Evolutionary conservation across 2,888 invertebrate species (phyloP).

Genomic region (Dolichopus griseipennis): DNA sequence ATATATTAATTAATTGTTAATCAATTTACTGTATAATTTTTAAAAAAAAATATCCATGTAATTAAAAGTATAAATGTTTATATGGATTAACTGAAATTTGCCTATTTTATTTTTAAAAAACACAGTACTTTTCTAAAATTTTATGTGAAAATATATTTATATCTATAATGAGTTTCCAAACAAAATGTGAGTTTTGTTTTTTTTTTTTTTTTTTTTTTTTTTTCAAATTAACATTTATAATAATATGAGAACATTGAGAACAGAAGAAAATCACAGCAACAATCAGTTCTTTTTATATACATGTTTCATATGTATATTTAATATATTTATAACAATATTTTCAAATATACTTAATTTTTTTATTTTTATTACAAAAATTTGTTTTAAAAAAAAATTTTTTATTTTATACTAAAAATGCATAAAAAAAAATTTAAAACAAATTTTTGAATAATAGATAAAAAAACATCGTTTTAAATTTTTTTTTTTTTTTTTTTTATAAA

Average conservation of each 20-base stretch:
- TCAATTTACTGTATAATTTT: too few species aligned
- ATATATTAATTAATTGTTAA: too few species aligned
- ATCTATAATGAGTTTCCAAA: too few species aligned
- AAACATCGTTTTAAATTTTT: conserved; percentile 15
- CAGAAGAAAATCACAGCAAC: conserved; percentile 41
- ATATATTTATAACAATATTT: too few species aligned
- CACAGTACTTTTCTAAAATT: too few species aligned
- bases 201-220: conserved; percentile 14
- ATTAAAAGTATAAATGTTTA: too few species aligned
- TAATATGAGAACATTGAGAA: conserved; percentile 22
- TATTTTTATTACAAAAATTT: too few species aligned
- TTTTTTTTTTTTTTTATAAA: conserved; percentile 14
- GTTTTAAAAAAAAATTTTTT: background rate
- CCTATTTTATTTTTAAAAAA: too few species aligned
- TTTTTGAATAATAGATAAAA: background rate
- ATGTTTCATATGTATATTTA: background rate
- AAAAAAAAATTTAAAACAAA: background rate
- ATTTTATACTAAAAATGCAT: conserved; percentile 17
- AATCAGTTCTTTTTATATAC: conserved; percentile 40
- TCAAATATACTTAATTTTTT: too few species aligned
- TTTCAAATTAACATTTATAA: conserved; percentile 13
- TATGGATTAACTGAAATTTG: too few species aligned
- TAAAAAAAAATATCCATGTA: too few species aligned
- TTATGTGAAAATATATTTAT: too few species aligned
- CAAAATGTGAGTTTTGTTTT: background rate